A percentile compares a stretch with the other conserved stretches of the same genome.
phyloP scores from a whole-genome alignment of 2,113 vertebrate genomes.

The Odocoileus virginianus region DNA sequence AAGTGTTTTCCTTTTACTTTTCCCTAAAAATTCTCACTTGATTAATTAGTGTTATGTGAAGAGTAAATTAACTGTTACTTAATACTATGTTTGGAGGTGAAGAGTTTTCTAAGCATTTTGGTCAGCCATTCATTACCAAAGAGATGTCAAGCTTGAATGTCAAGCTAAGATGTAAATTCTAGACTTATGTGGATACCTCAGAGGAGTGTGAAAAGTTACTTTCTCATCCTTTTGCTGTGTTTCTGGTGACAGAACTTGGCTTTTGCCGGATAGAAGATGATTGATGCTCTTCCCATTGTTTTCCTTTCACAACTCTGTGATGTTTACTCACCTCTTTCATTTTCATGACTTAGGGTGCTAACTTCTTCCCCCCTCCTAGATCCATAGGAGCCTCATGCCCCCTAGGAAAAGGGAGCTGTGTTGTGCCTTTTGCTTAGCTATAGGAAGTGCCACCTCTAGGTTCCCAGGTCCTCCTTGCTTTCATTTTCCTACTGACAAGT shows the following conservation, averaged over 20 bases:
- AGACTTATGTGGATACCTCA: background rate
- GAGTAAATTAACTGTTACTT: background rate
- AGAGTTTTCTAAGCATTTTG: background rate
- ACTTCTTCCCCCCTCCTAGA: background rate
- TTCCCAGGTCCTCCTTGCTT: background rate
- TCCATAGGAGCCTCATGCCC: background rate
- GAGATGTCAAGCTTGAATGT: background rate
- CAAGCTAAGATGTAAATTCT: background rate
- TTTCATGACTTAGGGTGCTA: background rate
- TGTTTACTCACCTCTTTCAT: background rate
- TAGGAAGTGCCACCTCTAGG: background rate
- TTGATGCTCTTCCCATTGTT: background rate
- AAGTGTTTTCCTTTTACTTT: background rate
- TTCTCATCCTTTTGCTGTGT: background rate
- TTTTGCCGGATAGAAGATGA: background rate
- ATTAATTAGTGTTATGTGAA: background rate
- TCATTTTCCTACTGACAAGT: background rate
- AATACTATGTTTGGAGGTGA: background rate
- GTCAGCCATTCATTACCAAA: background rate
- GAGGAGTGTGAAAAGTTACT: background rate
- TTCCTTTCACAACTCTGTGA: background rate
- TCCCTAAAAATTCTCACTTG: background rate
- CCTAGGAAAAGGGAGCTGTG: background rate
- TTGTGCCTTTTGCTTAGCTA: background rate
- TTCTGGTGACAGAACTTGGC: background rate